Conservation (phyloP, 1,140 invertebrate species). For the Drosophila parabipectinata region DNA sequence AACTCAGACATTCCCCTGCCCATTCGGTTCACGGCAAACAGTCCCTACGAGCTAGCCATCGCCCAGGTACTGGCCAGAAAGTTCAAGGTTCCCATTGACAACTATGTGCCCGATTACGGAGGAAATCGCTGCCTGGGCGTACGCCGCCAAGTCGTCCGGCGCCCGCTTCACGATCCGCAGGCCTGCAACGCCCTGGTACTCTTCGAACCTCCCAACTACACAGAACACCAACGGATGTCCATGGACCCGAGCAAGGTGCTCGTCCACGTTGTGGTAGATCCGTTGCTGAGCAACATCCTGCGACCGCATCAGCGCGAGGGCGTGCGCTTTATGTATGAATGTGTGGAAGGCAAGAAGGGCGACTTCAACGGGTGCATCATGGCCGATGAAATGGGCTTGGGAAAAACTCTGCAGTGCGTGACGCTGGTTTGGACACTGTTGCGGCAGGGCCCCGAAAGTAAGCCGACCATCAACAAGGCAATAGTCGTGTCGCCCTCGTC, state of each 20-base stretch:
- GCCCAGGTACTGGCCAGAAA: conserved; percentile 93
- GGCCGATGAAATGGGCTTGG: conserved; percentile 98
- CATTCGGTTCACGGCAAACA: conserved; percentile 68
- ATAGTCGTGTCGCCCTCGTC: conserved; percentile 98
- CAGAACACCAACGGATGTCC: conserved; percentile 84
- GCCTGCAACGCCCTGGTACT: conserved; percentile 97
- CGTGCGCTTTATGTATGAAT: conserved; percentile 99
- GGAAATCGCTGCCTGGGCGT: conserved; percentile 88
- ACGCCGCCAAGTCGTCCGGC: conserved; percentile 87
- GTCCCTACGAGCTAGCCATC: conserved; percentile 88
- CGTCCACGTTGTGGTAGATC: conserved; percentile 98
- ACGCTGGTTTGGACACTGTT: conserved; percentile 98
- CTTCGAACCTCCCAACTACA: conserved; percentile 91
- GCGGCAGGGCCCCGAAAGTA: conserved; percentile 92
- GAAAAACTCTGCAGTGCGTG: conserved; percentile 99
- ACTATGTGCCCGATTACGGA: conserved; percentile 91
- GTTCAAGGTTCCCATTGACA: conserved; percentile 97
- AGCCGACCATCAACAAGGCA: conserved; percentile 95
- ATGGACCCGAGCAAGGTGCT: conserved; percentile 85
- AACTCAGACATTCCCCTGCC: conserved; percentile 45
- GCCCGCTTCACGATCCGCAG: conserved; percentile 96
- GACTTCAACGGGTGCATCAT: conserved; percentile 97
- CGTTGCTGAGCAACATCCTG: conserved; percentile 93
- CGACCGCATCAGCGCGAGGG: conserved; percentile 99
- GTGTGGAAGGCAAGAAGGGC: conserved; percentile 94